Base-by-base conservation (phyloP, 1,140 invertebrate genomes). In the Chrysomallon squamiferum region DNA sequence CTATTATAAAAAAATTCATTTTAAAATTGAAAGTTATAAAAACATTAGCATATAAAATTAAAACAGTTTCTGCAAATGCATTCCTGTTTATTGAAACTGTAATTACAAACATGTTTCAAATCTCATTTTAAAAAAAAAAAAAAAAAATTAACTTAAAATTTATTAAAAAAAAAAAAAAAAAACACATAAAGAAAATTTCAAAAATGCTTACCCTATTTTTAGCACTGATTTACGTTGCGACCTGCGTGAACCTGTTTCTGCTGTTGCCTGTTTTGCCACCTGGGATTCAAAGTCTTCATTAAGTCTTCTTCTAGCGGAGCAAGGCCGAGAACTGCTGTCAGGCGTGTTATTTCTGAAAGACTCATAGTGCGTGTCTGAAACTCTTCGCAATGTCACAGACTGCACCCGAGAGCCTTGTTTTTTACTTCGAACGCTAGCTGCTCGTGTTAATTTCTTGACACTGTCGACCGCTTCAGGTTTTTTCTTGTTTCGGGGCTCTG, bases 331-430 rank as follows among this genome's bases (percentile, higher is more conserved):
- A 2, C 43, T 58, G 33, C 59, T 70, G 11, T 74, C 74, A 27
- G 72, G 74, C 11, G 74, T 76, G 18, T 70, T 63, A 41, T 75
- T 73, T 47, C 73, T 68, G 29, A 71, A 69, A 0, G 76, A 70
- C 15, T 62, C 49, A 45, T 73, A 77, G 22, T 62, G 32, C 45
- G 62, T 49, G 15, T 70, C 74, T 3, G 63, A 68, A 11, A 73
- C n/a, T 62, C 62, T 65, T 25, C 62, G 74, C 11, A 76, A 43
- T 33, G 63, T 38, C 11, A 75, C 71, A 49, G 59, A 66, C n/a
- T 63, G 66, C 2, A 72, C 75, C 27, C 32, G 35, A 27, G 61
- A 70, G 15, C 56, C 52, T 3, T 25, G 45, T 11, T 59, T 62
- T 59, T 69, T 71, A 20, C 65, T 66, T 20, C 64, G 65, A 20